phyloP scores from a whole-genome alignment of 2,113 vertebrate genomes.

The Euleptes europaea region DNA sequence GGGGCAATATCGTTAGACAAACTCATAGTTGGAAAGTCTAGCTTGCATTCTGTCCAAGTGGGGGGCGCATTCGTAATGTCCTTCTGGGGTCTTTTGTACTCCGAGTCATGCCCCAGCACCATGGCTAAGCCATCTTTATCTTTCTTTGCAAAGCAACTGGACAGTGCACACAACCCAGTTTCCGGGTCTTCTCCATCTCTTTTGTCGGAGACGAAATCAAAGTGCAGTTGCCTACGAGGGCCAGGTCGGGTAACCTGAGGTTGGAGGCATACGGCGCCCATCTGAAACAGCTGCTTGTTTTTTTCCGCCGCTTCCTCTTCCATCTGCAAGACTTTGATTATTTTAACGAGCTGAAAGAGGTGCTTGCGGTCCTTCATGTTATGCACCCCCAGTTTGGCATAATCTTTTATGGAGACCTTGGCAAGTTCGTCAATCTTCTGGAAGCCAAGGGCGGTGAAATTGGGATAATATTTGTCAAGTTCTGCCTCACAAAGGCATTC shows the following conservation, averaged over 20 bases:
- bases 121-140: constrained; percentile 48
- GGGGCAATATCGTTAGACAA: constrained; percentile 60
- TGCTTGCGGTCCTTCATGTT: constrained; percentile 83
- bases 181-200: constrained; percentile 28
- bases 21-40: constrained; percentile 28
- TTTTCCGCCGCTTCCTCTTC: constrained; percentile 59
- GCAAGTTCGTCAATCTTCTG: constrained; percentile 80
- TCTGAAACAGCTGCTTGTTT: constrained; percentile 54
- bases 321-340: constrained; percentile 80
- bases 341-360: constrained; percentile 85
- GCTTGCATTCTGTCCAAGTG: constrained; percentile 48
- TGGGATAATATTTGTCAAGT: constrained; percentile 83
- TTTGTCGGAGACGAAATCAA: constrained; percentile 68
- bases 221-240: constrained; percentile 78
- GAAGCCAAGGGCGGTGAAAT: constrained; percentile 83
- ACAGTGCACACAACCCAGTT: constrained; percentile 24
- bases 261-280: constrained; percentile 34
- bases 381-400: constrained; percentile 79
- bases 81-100: constrained; percentile 39
- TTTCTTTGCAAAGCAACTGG: constrained; percentile 47
- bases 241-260: constrained; percentile 55
- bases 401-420: constrained; percentile 82
- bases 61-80: constrained; percentile 23
- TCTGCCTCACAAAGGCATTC: constrained; percentile 86
- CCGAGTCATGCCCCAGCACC: constrained; percentile 49